These are phyloP conservation scores for Orthosia cruda DNA, from an alignment of 2,888 invertebrate species.

Conservation along the genomic window DNA sequence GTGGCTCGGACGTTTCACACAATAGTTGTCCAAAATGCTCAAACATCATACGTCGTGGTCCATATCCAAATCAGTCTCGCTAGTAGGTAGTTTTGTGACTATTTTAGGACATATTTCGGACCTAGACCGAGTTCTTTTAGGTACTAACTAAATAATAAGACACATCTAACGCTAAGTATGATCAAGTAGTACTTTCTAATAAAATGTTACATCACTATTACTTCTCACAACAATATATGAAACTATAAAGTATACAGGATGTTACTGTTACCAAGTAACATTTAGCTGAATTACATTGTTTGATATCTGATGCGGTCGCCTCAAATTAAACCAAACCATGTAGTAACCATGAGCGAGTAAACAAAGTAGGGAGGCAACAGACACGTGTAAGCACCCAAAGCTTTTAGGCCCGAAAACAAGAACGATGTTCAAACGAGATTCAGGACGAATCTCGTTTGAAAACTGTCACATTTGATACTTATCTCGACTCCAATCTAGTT, in stretches of 20 bases:
- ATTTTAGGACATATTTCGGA: not conserved
- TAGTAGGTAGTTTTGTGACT: slow-evolving; percentile 7
- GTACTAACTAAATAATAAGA: slow-evolving; percentile 1
- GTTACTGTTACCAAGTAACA: not conserved
- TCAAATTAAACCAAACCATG: not conserved
- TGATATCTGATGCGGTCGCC: slow-evolving; percentile 10
- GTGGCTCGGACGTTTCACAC: slow-evolving; percentile 3
- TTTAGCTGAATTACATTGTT: not conserved
- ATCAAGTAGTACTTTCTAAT: not conserved
- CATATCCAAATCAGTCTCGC: slow-evolving; percentile 6
- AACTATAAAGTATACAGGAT: too few relatives aligned
- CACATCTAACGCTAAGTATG: not conserved
- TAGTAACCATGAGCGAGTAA: not conserved
- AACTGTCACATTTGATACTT: not conserved
- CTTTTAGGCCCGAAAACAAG: slow-evolving; percentile 7
- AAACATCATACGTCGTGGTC: not conserved
- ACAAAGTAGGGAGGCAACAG: not conserved
- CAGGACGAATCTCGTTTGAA: slow-evolving; percentile 1
- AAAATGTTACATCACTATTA: too few relatives aligned
- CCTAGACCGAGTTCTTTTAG: too few relatives aligned
- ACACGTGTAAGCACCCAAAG: slow-evolving; percentile 2
- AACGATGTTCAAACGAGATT: not conserved
- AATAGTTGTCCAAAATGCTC: slow-evolving; percentile 2
- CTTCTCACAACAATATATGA: too few relatives aligned
- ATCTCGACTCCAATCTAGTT: not conserved